Evolutionary conservation across 2,888 invertebrate species (phyloP).

Genomic region (Philonicus albiceps): DNA sequence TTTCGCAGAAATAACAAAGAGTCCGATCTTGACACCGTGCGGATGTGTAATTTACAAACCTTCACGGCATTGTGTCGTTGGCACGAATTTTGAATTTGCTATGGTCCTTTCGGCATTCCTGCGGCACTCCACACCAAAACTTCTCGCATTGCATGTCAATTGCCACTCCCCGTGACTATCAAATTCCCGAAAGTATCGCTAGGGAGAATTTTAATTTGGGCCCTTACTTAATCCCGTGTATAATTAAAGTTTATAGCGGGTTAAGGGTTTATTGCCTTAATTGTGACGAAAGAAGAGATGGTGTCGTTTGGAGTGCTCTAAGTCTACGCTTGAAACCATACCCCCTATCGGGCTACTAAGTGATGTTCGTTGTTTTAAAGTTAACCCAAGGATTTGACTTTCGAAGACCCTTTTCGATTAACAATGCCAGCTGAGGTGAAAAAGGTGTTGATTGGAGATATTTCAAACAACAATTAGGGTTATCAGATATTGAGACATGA

Average conservation of each 20-base stretch:
- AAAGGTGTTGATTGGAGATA: not conserved
- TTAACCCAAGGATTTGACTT: not conserved
- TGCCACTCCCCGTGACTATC: constrained; percentile 12
- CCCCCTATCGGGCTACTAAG: not conserved
- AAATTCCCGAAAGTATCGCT: not conserved
- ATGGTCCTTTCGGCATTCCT: constrained; percentile 9
- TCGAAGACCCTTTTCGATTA: not conserved
- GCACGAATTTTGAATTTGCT: not conserved
- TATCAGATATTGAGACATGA: not conserved
- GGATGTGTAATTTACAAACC: constrained; percentile 11
- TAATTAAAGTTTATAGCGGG: constrained; percentile 6
- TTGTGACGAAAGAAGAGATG: not conserved
- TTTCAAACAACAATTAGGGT: not conserved
- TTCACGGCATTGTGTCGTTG: not conserved
- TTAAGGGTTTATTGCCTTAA: not conserved
- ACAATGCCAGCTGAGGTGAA: not conserved
- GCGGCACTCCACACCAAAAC: not conserved
- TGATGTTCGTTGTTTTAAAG: not conserved
- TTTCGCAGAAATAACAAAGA: constrained; percentile 29
- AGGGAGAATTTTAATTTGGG: constrained; percentile 15
- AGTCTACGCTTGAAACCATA: not conserved
- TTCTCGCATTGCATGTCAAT: constrained; percentile 18
- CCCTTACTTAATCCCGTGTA: not conserved
- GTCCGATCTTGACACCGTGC: constrained; percentile 19
- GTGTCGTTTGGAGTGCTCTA: not conserved